Percentiles rank a stretch among this genome's conserved stretches.
Evolutionary conservation across 2,888 invertebrate genomes (phyloP).

Genomic region (Apomyelois bistriatella): DNA sequence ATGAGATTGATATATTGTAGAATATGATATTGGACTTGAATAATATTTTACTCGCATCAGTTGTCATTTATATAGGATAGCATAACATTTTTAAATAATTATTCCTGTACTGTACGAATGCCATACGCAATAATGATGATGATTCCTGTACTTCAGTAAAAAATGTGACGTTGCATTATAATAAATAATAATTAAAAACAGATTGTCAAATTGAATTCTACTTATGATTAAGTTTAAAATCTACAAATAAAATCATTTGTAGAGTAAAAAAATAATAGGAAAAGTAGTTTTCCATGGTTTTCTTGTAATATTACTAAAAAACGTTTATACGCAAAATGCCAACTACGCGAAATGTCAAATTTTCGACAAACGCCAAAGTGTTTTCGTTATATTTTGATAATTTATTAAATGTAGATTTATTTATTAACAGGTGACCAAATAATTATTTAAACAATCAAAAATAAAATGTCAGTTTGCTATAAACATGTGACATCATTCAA

Average conservation of each 20-base stretch:
- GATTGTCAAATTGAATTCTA: slow-evolving; percentile 61
- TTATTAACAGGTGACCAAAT: no score
- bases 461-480: no score
- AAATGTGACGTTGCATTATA: slow-evolving; percentile 32
- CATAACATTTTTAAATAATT: no score
- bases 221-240: slow-evolving; percentile 62
- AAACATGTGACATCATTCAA: no score
- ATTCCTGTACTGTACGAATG: no score
- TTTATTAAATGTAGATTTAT: no score
- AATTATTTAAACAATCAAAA: no score
- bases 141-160: slow-evolving; percentile 36
- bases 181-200: slow-evolving; percentile 36
- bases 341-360: neutral
- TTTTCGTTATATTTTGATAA: no score
- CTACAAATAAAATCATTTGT: slow-evolving; percentile 77
- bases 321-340: neutral
- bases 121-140: no score
- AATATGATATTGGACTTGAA: no score
- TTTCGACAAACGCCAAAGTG: neutral
- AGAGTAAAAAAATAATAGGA: slow-evolving; percentile 77
- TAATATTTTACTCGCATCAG: neutral
- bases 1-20: no score
- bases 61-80: slow-evolving; percentile 10
- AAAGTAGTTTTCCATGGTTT: slow-evolving; percentile 52
- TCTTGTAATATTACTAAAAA: slow-evolving; percentile 24